Evolutionary conservation across 2,113 vertebrate genomes (phyloP).

Genomic region (Miniopterus natalensis): DNA sequence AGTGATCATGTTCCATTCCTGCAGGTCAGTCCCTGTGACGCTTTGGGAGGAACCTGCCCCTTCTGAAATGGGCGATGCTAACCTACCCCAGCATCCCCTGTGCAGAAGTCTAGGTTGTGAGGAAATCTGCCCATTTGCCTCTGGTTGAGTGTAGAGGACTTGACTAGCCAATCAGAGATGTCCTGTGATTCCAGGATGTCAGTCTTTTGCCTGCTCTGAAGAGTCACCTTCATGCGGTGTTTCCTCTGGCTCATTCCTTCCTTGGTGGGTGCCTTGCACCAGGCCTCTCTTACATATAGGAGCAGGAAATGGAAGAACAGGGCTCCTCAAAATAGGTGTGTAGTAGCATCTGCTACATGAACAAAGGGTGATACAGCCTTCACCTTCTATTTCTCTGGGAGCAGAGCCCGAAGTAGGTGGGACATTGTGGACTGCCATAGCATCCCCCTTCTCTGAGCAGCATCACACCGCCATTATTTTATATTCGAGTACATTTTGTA

Average conservation of each 20-base stretch:
- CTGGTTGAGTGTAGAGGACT: background rate
- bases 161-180: background rate
- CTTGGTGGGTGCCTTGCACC: background rate
- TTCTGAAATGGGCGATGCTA: background rate
- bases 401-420: background rate
- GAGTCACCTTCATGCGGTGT: background rate
- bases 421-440: background rate
- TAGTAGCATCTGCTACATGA: background rate
- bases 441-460: background rate
- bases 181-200: background rate
- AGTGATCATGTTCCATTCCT: background rate
- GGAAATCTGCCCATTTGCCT: background rate
- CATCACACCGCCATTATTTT: background rate
- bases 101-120: background rate
- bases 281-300: background rate
- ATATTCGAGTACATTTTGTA: background rate
- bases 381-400: background rate
- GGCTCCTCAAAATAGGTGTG: background rate
- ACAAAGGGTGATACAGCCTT: background rate
- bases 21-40: background rate
- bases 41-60: background rate
- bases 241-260: background rate
- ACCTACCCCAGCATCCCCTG: background rate
- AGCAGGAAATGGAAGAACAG: background rate
- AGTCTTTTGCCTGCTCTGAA: slow-evolving; percentile 35